These are phyloP conservation scores for Clitarchus hookeri DNA, from an alignment of 2,888 invertebrate species.

Conservation along the genomic window DNA sequence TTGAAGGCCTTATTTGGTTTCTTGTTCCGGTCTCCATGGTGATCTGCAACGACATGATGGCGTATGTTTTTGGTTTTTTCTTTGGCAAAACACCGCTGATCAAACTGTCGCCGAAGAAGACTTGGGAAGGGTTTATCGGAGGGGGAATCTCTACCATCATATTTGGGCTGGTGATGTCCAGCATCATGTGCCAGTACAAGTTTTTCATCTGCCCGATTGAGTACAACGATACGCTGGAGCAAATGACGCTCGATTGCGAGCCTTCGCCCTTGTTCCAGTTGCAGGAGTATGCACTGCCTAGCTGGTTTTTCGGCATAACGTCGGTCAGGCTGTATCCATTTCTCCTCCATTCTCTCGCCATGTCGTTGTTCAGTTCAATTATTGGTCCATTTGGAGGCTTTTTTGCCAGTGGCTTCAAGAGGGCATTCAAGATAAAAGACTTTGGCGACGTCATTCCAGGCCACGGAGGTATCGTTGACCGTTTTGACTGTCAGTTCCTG, in stretches of 20 bases:
- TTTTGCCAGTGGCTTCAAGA: constrained; percentile 99
- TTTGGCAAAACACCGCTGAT: constrained; percentile 98
- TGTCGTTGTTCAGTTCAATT: constrained; percentile 96
- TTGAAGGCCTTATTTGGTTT: constrained; percentile 91
- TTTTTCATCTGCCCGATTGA: constrained; percentile 98
- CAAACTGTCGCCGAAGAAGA: constrained; percentile 98
- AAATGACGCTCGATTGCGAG: constrained; percentile 93
- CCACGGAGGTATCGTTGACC: constrained; percentile 99
- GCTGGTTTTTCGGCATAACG: not conserved
- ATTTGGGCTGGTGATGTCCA: constrained; percentile 87
- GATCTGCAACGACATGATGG: constrained; percentile 99
- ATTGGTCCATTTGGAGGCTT: constrained; percentile 99
- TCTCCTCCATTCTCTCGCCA: constrained; percentile 91
- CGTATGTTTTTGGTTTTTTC: constrained; percentile 99
- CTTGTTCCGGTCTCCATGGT: constrained; percentile 99
- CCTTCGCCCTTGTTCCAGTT: constrained; percentile 87
- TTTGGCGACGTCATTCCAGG: constrained; percentile 99
- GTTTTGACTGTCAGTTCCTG: constrained; percentile 99
- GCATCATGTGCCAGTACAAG: constrained; percentile 87
- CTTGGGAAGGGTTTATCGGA: constrained; percentile 99
- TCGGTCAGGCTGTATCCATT: constrained; percentile 82
- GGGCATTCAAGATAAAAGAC: constrained; percentile 99
- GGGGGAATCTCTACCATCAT: constrained; percentile 95
- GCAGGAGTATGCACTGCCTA: constrained; percentile 80
- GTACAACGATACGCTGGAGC: constrained; percentile 86